These are phyloP conservation scores for Drosophila seguyi DNA, from an alignment of 1,140 invertebrate genomes.

Conservation along the genomic window DNA sequence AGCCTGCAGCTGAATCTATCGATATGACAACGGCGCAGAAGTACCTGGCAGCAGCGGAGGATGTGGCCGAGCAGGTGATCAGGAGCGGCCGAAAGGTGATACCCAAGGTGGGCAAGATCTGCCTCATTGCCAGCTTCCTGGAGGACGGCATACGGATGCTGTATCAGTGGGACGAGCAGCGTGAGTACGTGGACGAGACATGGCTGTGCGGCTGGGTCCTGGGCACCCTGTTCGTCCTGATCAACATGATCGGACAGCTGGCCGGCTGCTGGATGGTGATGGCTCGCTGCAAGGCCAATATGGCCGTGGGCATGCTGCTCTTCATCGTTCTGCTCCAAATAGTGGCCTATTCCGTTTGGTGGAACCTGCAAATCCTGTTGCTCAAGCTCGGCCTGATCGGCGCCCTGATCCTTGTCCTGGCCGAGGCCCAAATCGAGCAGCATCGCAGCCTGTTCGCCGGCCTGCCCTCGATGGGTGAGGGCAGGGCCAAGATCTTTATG, in stretches of 20 bases:
- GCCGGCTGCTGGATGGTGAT: constrained; percentile 98
- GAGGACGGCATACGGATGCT: constrained; percentile 99
- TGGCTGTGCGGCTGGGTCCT: constrained; percentile 97
- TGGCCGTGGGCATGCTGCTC: constrained; percentile 97
- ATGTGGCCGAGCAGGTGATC: constrained; percentile 97
- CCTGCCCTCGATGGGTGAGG: constrained; percentile 97
- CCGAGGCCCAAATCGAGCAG: constrained; percentile 97
- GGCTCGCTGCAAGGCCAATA: constrained; percentile 94
- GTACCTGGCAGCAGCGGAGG: constrained; percentile 95
- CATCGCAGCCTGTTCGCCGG: constrained; percentile 96
- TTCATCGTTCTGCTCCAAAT: constrained; percentile 99
- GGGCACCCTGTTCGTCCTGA: constrained; percentile 94
- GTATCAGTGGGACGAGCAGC: constrained; percentile 99
- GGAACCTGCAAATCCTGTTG: constrained; percentile 98
- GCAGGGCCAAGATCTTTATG: constrained; percentile 99
- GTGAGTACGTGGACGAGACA: constrained; percentile 98
- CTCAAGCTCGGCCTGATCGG: constrained; percentile 98
- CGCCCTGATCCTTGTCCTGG: constrained; percentile 96
- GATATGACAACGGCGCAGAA: constrained; percentile 93
- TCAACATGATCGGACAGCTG: constrained; percentile 98
- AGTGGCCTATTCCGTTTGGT: constrained; percentile 98
- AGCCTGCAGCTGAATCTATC: constrained; percentile 22
- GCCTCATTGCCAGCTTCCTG: constrained; percentile 99
- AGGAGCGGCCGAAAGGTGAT: constrained; percentile 96
- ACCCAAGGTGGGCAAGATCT: constrained; percentile 97